These are phyloP conservation scores for Psix sp. DNA, from an alignment of 1,140 invertebrate species.

Conservation along the genomic window DNA sequence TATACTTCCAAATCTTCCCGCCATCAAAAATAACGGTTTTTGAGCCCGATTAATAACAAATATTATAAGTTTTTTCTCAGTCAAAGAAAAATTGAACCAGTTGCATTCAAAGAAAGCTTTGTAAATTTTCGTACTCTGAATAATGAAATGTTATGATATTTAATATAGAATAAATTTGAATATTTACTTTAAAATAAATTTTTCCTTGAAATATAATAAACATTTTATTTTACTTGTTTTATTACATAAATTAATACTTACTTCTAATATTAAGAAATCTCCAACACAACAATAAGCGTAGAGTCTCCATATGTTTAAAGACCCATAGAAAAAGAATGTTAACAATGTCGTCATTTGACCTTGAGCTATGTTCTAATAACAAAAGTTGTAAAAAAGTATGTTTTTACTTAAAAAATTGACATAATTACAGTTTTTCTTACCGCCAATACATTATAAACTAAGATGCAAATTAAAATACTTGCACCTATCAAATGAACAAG, in stretches of 20 bases:
- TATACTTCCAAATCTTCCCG: conserved; percentile 36
- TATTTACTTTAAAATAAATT: no score
- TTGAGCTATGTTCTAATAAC: conserved; percentile 10
- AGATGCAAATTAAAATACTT: conserved; percentile 47
- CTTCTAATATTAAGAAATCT: conserved; percentile 51
- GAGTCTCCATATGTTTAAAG: conserved; percentile 46
- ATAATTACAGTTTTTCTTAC: no score
- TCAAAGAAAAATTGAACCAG: conserved; percentile 30
- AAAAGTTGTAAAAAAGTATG: no score
- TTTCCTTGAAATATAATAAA: no score
- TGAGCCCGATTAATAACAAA: conserved; percentile 34
- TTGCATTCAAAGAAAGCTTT: conserved; percentile 45
- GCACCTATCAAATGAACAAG: conserved; percentile 39
- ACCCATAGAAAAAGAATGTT: conserved; percentile 54
- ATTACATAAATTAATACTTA: conserved; percentile 11
- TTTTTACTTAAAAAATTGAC: no score
- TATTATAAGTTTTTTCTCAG: conserved; percentile 24
- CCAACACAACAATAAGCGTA: conserved; percentile 47
- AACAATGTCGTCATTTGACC: conserved; percentile 47
- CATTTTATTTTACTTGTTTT: no score
- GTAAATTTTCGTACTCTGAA: conserved; percentile 36
- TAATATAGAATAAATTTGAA: no score
- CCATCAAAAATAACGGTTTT: conserved; percentile 26
- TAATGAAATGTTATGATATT: no score
- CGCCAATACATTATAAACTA: conserved; percentile 50